Base-by-base conservation (phyloP, 2,797 vertebrate species). In the Tapirus indicus region DNA sequence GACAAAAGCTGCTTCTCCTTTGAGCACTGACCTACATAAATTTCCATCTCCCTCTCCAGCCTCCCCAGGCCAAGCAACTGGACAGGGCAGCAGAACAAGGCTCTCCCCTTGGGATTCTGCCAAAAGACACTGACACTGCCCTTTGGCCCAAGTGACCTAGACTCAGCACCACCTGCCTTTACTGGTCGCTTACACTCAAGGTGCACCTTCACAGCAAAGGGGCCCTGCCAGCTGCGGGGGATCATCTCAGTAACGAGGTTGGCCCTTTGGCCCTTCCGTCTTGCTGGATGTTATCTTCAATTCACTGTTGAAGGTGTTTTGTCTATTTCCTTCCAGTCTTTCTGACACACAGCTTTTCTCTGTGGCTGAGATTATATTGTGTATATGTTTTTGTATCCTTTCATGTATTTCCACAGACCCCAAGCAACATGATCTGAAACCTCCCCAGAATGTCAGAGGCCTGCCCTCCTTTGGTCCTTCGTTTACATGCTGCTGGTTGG, bases 11-110 rank as follows among this genome's bases (percentile, higher is more conserved):
- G 8, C 47, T 96, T 3, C 80, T 96, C 35, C 25, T 56, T 11
- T 88, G 68, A 94, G 79, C 32, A 32, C 35, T 95, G 95, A 89
- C 92, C 92, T 96, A 88, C 27, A 88, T 68, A 92, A 92, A 80
- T 69, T 78, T 47, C 74, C 62, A 64, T 3, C 64, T 35, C 82
- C 49, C 12, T 66, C 38, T 56, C 71, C 54, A 77, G 85, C 64
- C 60, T 78, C 82, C 83, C 90, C 49, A 69, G 56, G 68, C 90
- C 74, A 44, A 60, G 58, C 58, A 69, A 25, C 91, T 32, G 16
- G 87, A 74, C 68, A 52, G 52, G n/a, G 49, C 49, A 52, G 56
- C 60, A 52, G 84, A 91, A 94, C 29, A 75, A 77, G 25, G 71
- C 69, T 75, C n/a, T 78, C 32, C n/a, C 32, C 56, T 84, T 23